Evolutionary conservation across 2,113 vertebrate genomes (phyloP).

Genomic region (Anhinga rufa): DNA sequence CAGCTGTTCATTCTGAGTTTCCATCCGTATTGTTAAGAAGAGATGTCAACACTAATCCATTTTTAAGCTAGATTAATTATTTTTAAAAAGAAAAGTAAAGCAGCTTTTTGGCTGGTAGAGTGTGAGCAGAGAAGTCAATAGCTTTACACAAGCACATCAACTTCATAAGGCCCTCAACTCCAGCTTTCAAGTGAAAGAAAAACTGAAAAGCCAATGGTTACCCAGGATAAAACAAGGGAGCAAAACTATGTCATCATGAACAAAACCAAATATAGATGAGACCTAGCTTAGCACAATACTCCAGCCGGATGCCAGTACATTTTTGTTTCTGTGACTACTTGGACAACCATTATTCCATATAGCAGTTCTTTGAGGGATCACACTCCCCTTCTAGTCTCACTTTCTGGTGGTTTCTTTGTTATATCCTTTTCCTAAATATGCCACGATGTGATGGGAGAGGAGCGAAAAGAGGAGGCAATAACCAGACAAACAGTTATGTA

Average conservation of each 20-base stretch:
- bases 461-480: neutral
- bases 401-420: neutral
- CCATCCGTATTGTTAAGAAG: slow-evolving; percentile 36
- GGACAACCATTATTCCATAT: neutral
- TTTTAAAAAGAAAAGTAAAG: neutral
- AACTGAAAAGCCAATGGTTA: neutral
- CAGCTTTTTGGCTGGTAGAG: neutral
- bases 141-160: neutral
- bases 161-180: neutral
- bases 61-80: slow-evolving; percentile 52
- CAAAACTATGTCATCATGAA: neutral
- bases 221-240: neutral
- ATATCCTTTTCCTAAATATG: neutral
- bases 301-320: neutral
- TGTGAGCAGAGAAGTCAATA: neutral
- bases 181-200: neutral
- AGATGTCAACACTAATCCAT: slow-evolving; percentile 32
- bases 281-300: neutral
- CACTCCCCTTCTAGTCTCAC: neutral
- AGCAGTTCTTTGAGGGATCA: neutral
- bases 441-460: neutral
- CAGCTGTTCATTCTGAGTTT: slow-evolving; percentile 57
- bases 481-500: neutral
- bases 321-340: neutral
- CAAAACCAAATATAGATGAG: neutral